A percentile compares a stretch with the other conserved stretches of the same genome.
Evolutionary conservation across 2,888 invertebrate genomes (phyloP).

Genomic region (Mantis religiosa): DNA sequence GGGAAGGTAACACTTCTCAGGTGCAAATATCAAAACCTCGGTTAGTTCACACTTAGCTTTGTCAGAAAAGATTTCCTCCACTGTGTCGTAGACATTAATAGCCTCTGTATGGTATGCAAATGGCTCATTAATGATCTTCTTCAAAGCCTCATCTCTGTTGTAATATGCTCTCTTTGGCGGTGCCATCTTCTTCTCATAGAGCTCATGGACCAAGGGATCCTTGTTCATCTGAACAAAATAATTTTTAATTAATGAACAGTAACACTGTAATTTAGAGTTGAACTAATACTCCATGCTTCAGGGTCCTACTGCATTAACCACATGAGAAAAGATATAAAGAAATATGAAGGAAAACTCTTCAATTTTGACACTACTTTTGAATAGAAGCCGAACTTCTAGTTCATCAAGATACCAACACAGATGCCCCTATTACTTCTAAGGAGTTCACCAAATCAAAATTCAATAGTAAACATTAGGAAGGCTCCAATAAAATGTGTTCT

Average conservation of each 20-base stretch:
- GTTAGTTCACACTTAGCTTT: conserved; percentile 21
- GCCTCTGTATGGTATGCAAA: conserved; percentile 28
- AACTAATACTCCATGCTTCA: too few species aligned
- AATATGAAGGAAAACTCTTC: too few species aligned
- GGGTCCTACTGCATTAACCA: too few species aligned
- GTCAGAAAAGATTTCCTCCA: conserved; percentile 19
- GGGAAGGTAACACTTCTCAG: conserved; percentile 14
- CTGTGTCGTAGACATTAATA: conserved; percentile 18
- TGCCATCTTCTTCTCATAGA: conserved; percentile 24
- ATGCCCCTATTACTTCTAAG: too few species aligned
- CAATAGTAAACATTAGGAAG: too few species aligned
- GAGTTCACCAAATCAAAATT: too few species aligned
- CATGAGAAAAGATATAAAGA: too few species aligned
- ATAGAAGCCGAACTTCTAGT: too few species aligned
- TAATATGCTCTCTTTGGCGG: conserved; percentile 3
- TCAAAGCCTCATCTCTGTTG: conserved; percentile 15
- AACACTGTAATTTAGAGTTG: too few species aligned
- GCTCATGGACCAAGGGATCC: conserved; percentile 56
- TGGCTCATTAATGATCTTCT: conserved; percentile 18
- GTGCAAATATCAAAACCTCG: conserved; percentile 13
- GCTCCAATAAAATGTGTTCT: too few species aligned
- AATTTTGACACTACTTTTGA: too few species aligned
- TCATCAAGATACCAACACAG: too few species aligned
- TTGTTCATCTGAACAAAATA: conserved; percentile 53
- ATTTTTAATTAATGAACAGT: not conserved